A percentile compares a stretch with the other conserved stretches of the same genome.
phyloP scores from a whole-genome alignment of 2,888 invertebrate species.

The Ichneumon xanthorius region DNA sequence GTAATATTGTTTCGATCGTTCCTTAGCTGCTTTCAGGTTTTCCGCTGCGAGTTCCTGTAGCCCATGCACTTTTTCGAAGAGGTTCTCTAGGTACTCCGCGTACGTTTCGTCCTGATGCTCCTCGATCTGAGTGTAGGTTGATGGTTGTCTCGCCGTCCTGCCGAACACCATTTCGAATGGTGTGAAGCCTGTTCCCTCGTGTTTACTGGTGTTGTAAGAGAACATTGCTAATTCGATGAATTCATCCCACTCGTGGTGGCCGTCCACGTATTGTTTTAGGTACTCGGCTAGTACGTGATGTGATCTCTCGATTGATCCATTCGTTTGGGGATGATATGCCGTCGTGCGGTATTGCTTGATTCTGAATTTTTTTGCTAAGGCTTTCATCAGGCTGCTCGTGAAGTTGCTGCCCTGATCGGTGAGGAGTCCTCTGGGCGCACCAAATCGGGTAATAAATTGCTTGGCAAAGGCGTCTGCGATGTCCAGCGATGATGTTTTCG shows the following conservation, averaged over 20 bases:
- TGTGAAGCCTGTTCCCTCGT: conserved; percentile 61
- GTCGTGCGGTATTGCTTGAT: too few species aligned
- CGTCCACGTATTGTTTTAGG: conserved; percentile 58
- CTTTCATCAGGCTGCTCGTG: conserved; percentile 43
- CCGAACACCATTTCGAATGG: conserved; percentile 66
- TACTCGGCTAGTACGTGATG: conserved; percentile 67
- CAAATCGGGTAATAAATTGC: conserved; percentile 39
- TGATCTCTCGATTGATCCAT: conserved; percentile 58
- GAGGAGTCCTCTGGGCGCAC: conserved; percentile 46
- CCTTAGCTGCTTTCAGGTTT: conserved; percentile 50
- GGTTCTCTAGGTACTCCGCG: conserved; percentile 51
- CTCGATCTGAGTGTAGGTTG: conserved; percentile 53
- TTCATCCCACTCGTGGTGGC: conserved; percentile 63
- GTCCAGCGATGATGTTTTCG: conserved; percentile 14
- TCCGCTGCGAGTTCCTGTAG: conserved; percentile 34
- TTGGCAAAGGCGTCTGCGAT: conserved; percentile 46
- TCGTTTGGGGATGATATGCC: conserved; percentile 54
- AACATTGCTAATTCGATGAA: conserved; percentile 56
- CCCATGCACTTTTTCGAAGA: conserved; percentile 30
- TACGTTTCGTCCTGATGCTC: conserved; percentile 50
- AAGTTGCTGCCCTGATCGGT: conserved; percentile 63
- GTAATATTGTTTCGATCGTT: conserved; percentile 58
- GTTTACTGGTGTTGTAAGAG: conserved; percentile 65
- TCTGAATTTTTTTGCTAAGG: conserved; percentile 48
- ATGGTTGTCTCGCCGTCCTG: conserved; percentile 55